phyloP scores from a whole-genome alignment of 2,113 vertebrate genomes.

The Stigmatopora argus region DNA sequence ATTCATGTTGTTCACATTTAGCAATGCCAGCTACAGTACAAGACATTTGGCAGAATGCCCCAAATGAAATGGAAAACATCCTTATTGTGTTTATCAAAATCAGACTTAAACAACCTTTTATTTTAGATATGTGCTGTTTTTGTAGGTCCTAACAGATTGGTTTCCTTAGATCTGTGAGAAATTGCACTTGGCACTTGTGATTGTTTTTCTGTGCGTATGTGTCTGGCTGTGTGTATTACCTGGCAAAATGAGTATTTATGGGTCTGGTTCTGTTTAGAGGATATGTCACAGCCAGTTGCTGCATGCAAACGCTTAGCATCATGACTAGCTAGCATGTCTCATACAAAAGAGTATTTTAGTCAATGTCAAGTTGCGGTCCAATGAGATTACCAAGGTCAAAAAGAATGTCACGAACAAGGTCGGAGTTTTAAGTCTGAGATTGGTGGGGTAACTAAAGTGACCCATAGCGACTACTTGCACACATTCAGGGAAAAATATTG shows the following conservation, averaged over 20 bases:
- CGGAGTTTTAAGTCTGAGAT: no score
- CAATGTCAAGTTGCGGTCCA: slow-evolving; percentile 52
- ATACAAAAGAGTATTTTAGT: slow-evolving; percentile 45
- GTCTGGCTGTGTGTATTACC: slow-evolving; percentile 43
- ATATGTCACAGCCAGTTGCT: slow-evolving; percentile 81
- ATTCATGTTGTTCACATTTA: slow-evolving; percentile 60
- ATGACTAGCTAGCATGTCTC: slow-evolving; percentile 34
- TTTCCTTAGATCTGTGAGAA: slow-evolving; percentile 59
- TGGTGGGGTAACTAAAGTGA: no score
- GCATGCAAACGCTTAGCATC: slow-evolving; percentile 65
- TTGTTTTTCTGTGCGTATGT: slow-evolving; percentile 21
- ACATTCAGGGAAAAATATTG: no score
- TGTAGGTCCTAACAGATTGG: slow-evolving; percentile 43
- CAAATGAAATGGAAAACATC: slow-evolving; percentile 66
- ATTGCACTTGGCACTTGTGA: slow-evolving; percentile 64
- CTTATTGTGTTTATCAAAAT: slow-evolving; percentile 66
- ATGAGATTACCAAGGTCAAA: slow-evolving; percentile 51
- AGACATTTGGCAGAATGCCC: slow-evolving; percentile 56
- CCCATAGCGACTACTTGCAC: no score
- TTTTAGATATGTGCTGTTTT: slow-evolving; percentile 40
- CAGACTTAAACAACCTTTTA: slow-evolving; percentile 55
- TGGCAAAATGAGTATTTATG: slow-evolving; percentile 48
- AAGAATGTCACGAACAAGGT: neutral
- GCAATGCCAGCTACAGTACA: slow-evolving; percentile 48
- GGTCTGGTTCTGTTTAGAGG: slow-evolving; percentile 77